phyloP scores from a whole-genome alignment of 2,797 vertebrate species.

The Sardinella longiceps region DNA sequence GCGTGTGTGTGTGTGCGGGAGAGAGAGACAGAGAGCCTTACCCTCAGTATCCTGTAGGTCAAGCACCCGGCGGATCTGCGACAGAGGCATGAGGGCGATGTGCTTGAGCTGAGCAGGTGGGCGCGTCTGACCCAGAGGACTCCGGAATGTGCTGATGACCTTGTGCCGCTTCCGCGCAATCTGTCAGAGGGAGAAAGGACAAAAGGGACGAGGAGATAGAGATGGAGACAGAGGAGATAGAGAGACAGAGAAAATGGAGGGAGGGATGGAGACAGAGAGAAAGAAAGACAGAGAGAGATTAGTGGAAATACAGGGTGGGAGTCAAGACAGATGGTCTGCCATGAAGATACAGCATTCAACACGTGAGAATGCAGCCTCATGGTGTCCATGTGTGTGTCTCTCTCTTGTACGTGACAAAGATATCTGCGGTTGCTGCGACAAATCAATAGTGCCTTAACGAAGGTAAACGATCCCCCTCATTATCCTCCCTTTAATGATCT shows the following conservation, averaged over 20 bases:
- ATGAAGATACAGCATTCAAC: background rate
- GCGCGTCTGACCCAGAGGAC: slow-evolving; percentile 87
- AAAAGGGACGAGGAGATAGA: background rate
- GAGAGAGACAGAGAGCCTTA: slow-evolving; percentile 58
- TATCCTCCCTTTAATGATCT: slow-evolving; percentile 63
- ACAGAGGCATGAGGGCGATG: slow-evolving; percentile 93
- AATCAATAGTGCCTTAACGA: slow-evolving; percentile 62
- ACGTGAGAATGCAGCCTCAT: background rate
- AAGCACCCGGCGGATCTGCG: slow-evolving; percentile 94
- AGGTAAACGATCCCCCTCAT: slow-evolving; percentile 63
- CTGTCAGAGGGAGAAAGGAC: slow-evolving; percentile 63
- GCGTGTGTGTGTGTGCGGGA: background rate
- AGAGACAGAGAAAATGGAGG: background rate
- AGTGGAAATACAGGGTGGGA: background rate
- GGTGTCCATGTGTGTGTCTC: slow-evolving; percentile 18
- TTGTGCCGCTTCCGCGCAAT: slow-evolving; percentile 96
- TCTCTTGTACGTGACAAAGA: background rate
- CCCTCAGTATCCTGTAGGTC: slow-evolving; percentile 96
- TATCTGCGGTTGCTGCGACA: slow-evolving; percentile 56
- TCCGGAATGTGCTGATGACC: slow-evolving; percentile 93
- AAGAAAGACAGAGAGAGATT: background rate
- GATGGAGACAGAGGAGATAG: background rate
- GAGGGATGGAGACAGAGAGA: background rate
- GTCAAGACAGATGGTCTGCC: background rate
- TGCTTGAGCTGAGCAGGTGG: slow-evolving; percentile 93